phyloP scores from a whole-genome alignment of 2,113 vertebrate species.

The Hirundichthys speculiger region DNA sequence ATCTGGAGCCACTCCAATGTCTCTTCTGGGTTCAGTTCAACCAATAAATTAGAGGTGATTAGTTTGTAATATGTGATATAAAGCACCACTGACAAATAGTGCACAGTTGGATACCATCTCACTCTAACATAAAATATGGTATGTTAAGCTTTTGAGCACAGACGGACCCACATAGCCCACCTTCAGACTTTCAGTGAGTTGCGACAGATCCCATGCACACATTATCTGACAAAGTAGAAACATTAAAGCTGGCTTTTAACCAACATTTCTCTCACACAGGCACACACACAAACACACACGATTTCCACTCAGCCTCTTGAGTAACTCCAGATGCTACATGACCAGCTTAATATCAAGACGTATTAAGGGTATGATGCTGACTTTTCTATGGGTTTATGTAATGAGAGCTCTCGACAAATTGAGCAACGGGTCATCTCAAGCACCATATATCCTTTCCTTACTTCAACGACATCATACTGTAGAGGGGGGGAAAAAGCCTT shows the following conservation, averaged over 20 bases:
- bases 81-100: conserved; percentile 41
- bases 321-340: conserved; percentile 57
- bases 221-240: conserved; percentile 31
- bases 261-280: conserved; percentile 16
- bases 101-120: conserved; percentile 35
- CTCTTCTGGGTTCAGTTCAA: conserved; percentile 26
- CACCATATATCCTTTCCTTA: not conserved
- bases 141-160: conserved; percentile 14
- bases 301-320: conserved; percentile 38
- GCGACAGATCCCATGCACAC: conserved; percentile 15
- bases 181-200: conserved; percentile 17
- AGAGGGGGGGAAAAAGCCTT: not conserved
- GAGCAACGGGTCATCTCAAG: conserved; percentile 2
- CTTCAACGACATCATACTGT: not conserved
- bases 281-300: conserved; percentile 12
- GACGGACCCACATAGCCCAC: not conserved
- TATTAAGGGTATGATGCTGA: conserved; percentile 10
- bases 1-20: conserved; percentile 31
- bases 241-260: conserved; percentile 34
- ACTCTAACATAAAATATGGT: conserved; percentile 25
- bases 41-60: conserved; percentile 38
- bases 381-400: conserved; percentile 12
- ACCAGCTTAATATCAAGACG: conserved; percentile 17
- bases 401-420: conserved; percentile 3
- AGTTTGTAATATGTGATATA: conserved; percentile 16